These are phyloP conservation scores for Sylvietta virens DNA, from an alignment of 2,113 vertebrate genomes.

Conservation along the genomic window DNA sequence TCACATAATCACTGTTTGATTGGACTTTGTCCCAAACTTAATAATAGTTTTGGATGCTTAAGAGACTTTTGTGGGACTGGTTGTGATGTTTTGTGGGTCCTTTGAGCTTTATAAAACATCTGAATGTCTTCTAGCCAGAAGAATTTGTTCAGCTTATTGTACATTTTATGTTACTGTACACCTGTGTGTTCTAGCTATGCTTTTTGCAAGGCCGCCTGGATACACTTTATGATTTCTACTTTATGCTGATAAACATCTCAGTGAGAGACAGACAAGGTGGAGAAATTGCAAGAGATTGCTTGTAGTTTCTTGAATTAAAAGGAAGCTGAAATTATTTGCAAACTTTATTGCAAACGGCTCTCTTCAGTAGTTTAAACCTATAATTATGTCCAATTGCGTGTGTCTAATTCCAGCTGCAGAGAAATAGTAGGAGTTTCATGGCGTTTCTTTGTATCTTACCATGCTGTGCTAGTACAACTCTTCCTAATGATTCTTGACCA, in stretches of 20 bases:
- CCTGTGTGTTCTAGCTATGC: background rate
- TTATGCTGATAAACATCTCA: background rate
- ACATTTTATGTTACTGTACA: background rate
- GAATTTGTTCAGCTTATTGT: background rate
- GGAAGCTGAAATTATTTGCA: background rate
- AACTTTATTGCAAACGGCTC: background rate
- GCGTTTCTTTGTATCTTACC: background rate
- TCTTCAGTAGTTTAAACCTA: background rate
- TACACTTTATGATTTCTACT: background rate
- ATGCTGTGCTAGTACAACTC: background rate
- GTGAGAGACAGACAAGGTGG: background rate
- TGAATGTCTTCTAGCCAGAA: background rate
- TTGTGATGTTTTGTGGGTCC: background rate
- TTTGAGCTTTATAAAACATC: background rate
- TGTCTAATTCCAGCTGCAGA: background rate
- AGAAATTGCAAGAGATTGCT: background rate
- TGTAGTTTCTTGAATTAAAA: background rate
- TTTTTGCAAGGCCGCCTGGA: background rate
- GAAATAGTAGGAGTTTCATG: background rate
- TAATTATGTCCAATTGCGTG: background rate
- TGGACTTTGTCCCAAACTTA: background rate
- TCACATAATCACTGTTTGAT: background rate
- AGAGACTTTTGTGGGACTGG: background rate
- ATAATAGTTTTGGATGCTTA: background rate
- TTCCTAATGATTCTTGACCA: background rate